phyloP scores from a whole-genome alignment of 2,888 invertebrate species.

The Hedychridium roseum region DNA sequence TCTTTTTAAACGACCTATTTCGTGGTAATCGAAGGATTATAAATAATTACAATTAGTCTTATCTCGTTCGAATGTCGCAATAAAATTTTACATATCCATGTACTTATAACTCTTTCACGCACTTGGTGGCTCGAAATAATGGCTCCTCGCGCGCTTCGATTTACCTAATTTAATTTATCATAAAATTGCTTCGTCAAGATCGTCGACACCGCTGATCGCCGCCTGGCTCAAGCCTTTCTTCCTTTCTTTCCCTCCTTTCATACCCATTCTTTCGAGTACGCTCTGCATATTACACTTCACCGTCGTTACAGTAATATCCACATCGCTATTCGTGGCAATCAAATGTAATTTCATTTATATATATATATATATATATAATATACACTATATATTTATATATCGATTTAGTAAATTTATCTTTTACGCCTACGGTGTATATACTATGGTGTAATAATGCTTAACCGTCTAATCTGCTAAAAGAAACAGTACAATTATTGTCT shows the following conservation, averaged over 20 bases:
- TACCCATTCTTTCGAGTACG: constrained; percentile 47
- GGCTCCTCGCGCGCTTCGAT: too few species aligned
- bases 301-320: constrained; percentile 43
- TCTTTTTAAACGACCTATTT: too few species aligned
- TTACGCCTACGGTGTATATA: constrained; percentile 36
- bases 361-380: constrained; percentile 35
- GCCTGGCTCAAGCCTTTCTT: constrained; percentile 30
- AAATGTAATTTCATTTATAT: constrained; percentile 47
- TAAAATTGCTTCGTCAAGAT: too few species aligned
- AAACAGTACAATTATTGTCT: constrained; percentile 62
- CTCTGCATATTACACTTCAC: constrained; percentile 53
- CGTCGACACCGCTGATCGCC: too few species aligned
- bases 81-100: too few species aligned
- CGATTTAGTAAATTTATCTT: constrained; percentile 46
- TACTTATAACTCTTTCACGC: too few species aligned
- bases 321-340: constrained; percentile 39
- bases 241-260: constrained; percentile 16
- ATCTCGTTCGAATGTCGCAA: not conserved
- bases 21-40: too few species aligned
- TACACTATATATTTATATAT: constrained; percentile 37
- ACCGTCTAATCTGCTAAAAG: constrained; percentile 51
- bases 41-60: constrained; percentile 3
- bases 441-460: constrained; percentile 44
- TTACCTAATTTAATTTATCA: too few species aligned
- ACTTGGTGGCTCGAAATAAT: too few species aligned